Base-by-base conservation (phyloP, 2,113 vertebrate species). In the Balaeniceps rex region DNA sequence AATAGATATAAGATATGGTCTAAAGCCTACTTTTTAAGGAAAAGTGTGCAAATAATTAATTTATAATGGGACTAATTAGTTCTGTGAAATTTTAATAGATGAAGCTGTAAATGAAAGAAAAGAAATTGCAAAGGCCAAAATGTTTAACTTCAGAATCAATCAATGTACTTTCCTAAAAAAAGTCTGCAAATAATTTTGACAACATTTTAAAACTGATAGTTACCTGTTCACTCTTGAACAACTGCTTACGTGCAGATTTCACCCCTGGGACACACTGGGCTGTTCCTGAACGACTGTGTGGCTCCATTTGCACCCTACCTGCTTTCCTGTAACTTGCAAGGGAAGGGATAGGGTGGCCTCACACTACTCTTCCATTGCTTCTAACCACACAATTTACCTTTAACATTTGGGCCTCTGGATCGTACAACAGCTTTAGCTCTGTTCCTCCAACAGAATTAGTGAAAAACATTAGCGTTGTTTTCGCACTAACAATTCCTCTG, bases 191-290 rank as follows among this genome's bases (percentile, higher is more conserved):
- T 93, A 96, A 90, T 97, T 96, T 94, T 96, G 86, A 83, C 90
- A 94, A 55, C 70, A 82, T 97, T 98, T 97, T 90, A 76, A 97
- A 96, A 80, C 82, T 93, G 83, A 40, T 94, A 85, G 88, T 95
- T 97, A 88, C 80, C 92, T 96, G 85, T 91, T 97, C 38, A 12
- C 42, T 57, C n/a, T 54, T 19, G 15, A 92, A 47, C 47, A 79
- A 12, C 34, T 72, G 16, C 1, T 2, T 71, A 22, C 7, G 7
- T 5, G 8, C 31, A 44, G 16, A 54, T 77, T 87, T 86, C 42
- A 85, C 12, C 14, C 54, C 46, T 65, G 69, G 38, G 82, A 28
- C 28, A 26, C 46, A 26, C 8, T 29, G 55, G 38, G 22, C 26
- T 81, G 1, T 54, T 83, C 55, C 29, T 85, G 47, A 87, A 46